Percentiles rank a stretch among this genome's conserved stretches.
phyloP scores from a whole-genome alignment of 64 coral and sea anemone species.

The Actinia equina region DNA sequence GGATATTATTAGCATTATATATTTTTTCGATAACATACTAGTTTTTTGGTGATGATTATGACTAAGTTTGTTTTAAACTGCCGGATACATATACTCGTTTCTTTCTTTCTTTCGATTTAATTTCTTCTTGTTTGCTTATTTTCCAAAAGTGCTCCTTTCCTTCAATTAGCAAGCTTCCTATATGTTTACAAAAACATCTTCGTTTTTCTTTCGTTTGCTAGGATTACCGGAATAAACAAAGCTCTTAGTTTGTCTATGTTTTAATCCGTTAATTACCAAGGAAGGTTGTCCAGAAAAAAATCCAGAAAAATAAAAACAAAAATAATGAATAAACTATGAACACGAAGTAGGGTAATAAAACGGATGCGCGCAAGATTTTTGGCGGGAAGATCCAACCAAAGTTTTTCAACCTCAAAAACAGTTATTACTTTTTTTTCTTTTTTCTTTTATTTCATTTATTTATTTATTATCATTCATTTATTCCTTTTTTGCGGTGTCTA shows the following conservation, averaged over 20 bases:
- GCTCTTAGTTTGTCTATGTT: background rate
- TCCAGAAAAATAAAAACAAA: background rate
- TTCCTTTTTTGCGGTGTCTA: too few relatives aligned
- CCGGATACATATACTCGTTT: background rate
- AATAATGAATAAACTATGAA: background rate
- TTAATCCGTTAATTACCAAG: background rate
- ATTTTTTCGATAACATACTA: background rate
- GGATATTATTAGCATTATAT: background rate
- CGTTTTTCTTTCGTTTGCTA: background rate
- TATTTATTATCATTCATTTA: too few relatives aligned
- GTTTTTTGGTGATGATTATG: background rate
- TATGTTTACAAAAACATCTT: background rate
- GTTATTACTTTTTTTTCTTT: too few relatives aligned
- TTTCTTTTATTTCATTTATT: too few relatives aligned
- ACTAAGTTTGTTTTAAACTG: background rate
- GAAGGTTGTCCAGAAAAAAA: background rate
- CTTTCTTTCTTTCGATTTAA: background rate
- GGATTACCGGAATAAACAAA: conserved; percentile 4
- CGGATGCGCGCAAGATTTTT: background rate
- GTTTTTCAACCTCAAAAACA: background rate
- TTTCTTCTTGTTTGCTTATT: background rate
- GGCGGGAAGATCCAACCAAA: background rate
- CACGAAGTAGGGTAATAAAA: background rate
- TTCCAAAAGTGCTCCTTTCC: background rate
- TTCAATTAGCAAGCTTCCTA: background rate